Conservation (phyloP, 2,113 vertebrate species). For the Naja naja region DNA sequence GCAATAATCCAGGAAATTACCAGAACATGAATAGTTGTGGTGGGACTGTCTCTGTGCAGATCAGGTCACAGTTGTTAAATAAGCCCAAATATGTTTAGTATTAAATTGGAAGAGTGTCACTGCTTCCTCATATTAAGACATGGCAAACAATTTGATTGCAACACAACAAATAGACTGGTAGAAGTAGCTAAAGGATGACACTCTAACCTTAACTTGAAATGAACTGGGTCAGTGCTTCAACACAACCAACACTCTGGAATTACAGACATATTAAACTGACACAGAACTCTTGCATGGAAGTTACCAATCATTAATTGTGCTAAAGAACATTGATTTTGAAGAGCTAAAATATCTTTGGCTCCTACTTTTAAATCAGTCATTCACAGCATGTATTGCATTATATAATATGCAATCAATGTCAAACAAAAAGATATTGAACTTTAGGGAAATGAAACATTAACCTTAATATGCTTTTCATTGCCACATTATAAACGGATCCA, state of each 20-base stretch:
- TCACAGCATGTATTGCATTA: background rate
- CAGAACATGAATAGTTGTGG: background rate
- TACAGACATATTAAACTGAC: background rate
- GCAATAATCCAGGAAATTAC: background rate
- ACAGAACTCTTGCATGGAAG: background rate
- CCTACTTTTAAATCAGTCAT: background rate
- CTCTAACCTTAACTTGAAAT: background rate
- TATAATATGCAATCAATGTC: background rate
- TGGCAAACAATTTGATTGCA: background rate
- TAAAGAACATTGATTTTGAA: constrained; percentile 1
- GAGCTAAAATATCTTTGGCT: background rate
- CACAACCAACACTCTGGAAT: background rate
- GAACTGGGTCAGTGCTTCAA: background rate
- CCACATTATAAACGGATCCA: background rate
- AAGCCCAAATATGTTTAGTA: background rate
- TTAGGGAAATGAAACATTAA: background rate
- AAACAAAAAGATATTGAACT: background rate
- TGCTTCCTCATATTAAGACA: background rate
- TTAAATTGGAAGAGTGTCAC: background rate
- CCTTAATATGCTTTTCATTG: background rate
- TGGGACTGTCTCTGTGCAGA: background rate
- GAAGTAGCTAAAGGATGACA: background rate
- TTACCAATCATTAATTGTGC: background rate
- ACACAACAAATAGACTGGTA: background rate
- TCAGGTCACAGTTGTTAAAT: background rate